Conservation (phyloP, 2,797 vertebrate species). For the Crenichthys baileyi region DNA sequence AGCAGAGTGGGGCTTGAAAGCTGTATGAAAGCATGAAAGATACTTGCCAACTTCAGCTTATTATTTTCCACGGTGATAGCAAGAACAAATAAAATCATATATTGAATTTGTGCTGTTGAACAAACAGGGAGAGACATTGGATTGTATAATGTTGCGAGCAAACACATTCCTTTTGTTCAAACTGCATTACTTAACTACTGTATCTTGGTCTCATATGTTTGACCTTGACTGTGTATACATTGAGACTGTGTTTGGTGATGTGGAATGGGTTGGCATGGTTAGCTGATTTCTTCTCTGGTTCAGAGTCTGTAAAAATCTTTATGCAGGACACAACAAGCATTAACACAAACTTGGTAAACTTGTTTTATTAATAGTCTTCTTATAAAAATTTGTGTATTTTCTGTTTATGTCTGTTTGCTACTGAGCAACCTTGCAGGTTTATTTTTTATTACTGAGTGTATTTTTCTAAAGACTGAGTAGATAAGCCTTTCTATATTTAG, state of each 20-base stretch:
- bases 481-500: not conserved
- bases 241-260: slow-evolving; percentile 16
- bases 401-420: not conserved
- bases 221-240: slow-evolving; percentile 58
- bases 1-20: slow-evolving; percentile 33
- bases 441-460: not conserved
- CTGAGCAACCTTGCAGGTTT: not conserved
- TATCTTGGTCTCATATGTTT: slow-evolving; percentile 29
- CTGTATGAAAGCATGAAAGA: slow-evolving; percentile 34
- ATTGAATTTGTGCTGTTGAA: slow-evolving; percentile 23
- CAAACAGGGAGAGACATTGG: slow-evolving; percentile 9
- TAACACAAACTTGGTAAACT: not conserved
- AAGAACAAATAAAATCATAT: slow-evolving; percentile 54
- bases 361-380: not conserved
- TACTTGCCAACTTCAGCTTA: slow-evolving; percentile 51
- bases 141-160: slow-evolving; percentile 17
- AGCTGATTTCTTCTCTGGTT: slow-evolving; percentile 37
- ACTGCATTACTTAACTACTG: not conserved
- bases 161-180: slow-evolving; percentile 46
- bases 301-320: slow-evolving; percentile 41
- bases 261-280: slow-evolving; percentile 55
- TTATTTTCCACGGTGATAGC: slow-evolving; percentile 61
- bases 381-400: not conserved
- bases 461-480: not conserved
- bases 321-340: not conserved